Conservation (phyloP, 2,797 vertebrate genomes). For the Chelon auratus region DNA sequence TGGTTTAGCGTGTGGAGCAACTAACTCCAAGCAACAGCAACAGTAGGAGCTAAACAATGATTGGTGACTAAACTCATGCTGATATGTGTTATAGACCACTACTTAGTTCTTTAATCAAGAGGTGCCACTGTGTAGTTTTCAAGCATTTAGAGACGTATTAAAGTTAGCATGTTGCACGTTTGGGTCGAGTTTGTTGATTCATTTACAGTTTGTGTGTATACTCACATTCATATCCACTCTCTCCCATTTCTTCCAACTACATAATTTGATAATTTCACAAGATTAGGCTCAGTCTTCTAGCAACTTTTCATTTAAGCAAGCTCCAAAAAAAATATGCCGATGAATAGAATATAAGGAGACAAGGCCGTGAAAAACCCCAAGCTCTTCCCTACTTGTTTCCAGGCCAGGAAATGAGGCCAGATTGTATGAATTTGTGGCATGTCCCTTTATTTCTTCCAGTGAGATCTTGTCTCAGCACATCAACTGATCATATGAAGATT, state of each 20-base stretch:
- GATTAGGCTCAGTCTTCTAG: background rate
- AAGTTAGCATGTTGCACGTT: background rate
- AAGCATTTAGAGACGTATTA: background rate
- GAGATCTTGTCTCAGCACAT: slow-evolving; percentile 61
- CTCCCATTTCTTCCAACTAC: background rate
- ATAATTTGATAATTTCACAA: too few species aligned
- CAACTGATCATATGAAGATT: slow-evolving; percentile 68
- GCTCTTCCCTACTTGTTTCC: slow-evolving; percentile 36
- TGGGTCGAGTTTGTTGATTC: background rate
- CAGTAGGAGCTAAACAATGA: too few species aligned
- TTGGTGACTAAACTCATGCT: too few species aligned
- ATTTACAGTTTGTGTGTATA: too few species aligned
- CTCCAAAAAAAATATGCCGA: background rate
- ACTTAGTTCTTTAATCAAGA: background rate
- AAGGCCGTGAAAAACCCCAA: slow-evolving; percentile 33
- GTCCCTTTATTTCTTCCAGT: slow-evolving; percentile 65
- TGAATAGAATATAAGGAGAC: slow-evolving; percentile 31
- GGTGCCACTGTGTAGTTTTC: background rate
- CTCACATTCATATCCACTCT: background rate
- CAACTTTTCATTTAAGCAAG: slow-evolving; percentile 31
- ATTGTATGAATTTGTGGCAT: slow-evolving; percentile 69
- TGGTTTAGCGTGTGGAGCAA: slow-evolving; percentile 12
- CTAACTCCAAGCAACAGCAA: background rate
- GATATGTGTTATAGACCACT: slow-evolving; percentile 4
- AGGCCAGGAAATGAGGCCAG: slow-evolving; percentile 68